A percentile compares a stretch with the other conserved stretches of the same genome.
These are phyloP conservation scores for Chrysina gloriosa DNA, from an alignment of 2,888 invertebrate species.

Conservation along the genomic window DNA sequence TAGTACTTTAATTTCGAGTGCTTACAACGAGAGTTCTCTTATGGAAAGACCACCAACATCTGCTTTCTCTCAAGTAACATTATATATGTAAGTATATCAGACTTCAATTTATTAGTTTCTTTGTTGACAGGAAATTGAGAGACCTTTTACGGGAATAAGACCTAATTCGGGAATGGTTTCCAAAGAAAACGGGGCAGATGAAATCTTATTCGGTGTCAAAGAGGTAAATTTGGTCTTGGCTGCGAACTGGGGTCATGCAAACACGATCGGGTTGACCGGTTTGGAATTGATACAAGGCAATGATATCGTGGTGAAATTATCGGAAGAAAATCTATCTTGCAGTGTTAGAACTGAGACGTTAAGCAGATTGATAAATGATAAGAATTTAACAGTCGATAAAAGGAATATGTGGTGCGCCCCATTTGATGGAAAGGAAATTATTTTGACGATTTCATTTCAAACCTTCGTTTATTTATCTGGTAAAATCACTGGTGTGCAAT, in stretches of 20 bases:
- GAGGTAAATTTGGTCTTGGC: constrained; percentile 69
- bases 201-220: constrained; percentile 58
- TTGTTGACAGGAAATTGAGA: constrained; percentile 19
- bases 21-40: constrained; percentile 53
- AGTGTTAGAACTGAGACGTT: constrained; percentile 49
- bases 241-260: constrained; percentile 74
- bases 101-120: too few species aligned
- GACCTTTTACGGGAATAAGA: constrained; percentile 37
- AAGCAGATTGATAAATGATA: constrained; percentile 71
- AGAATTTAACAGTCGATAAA: constrained; percentile 75
- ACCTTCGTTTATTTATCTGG: constrained; percentile 58
- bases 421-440: constrained; percentile 54
- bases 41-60: constrained; percentile 71
- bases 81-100: too few species aligned
- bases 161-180: neutral
- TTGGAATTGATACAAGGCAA: constrained; percentile 67
- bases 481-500: constrained; percentile 41
- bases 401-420: constrained; percentile 76
- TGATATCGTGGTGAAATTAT: constrained; percentile 53
- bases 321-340: constrained; percentile 54
- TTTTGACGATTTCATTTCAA: constrained; percentile 56
- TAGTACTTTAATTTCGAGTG: constrained; percentile 58
- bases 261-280: constrained; percentile 73
- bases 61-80: constrained; percentile 38
- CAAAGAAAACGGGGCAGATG: constrained; percentile 48